Evolutionary conservation across 2,888 invertebrate genomes (phyloP).

Genomic region (Dynastes maya): DNA sequence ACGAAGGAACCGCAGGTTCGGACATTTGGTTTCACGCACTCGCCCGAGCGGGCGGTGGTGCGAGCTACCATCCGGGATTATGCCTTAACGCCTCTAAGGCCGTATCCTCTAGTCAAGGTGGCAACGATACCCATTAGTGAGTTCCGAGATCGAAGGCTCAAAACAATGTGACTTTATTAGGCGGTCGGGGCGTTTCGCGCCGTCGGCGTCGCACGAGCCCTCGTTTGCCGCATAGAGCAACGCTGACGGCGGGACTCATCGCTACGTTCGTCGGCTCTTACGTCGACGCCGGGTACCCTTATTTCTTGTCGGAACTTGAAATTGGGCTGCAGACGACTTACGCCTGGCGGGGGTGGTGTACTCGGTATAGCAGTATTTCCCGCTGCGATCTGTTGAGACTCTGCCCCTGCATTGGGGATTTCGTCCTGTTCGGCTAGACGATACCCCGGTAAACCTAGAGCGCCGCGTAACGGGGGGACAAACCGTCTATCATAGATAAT

Average conservation of each 20-base stretch:
- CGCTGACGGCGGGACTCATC: conserved; percentile 28
- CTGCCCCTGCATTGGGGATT: conserved; percentile 70
- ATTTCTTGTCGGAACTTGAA: conserved; percentile 74
- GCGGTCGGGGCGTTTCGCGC: conserved; percentile 64
- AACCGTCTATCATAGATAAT: no score
- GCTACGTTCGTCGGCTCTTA: conserved; percentile 55
- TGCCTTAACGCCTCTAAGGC: no score
- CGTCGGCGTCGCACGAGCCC: conserved; percentile 64
- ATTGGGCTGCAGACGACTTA: conserved; percentile 78
- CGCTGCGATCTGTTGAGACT: conserved; percentile 78
- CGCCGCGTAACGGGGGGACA: no score
- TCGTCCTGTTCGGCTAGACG: conserved; percentile 26
- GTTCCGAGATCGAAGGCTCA: conserved; percentile 63
- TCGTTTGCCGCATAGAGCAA: conserved; percentile 65
- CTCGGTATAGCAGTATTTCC: conserved; percentile 75
- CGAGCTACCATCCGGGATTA: no score
- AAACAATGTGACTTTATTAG: conserved; percentile 68
- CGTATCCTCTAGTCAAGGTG: conserved; percentile 73
- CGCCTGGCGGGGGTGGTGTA: conserved; percentile 63
- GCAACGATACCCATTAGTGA: conserved; percentile 66
- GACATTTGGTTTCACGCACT: no score
- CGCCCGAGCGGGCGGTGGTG: no score
- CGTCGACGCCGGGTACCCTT: conserved; percentile 58
- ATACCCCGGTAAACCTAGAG: no score
- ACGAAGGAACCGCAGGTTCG: conserved; percentile 67